Base-by-base conservation (phyloP, 2,888 invertebrate genomes). In the Eumerus sabulonum region DNA sequence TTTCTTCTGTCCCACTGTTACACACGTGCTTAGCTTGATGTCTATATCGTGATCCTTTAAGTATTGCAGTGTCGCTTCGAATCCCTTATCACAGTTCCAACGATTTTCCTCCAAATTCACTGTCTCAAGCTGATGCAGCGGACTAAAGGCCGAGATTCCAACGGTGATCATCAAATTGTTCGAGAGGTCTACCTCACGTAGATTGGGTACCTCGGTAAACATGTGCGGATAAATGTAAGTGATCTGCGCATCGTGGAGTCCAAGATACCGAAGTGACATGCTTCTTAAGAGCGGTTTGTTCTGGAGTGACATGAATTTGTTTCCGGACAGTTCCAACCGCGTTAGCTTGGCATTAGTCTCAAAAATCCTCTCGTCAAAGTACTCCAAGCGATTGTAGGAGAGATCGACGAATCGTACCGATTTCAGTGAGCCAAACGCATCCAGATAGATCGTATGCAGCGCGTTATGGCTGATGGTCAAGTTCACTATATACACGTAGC, bases 311-410 rank as follows among this genome's bases (percentile, higher is more conserved):
- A 91, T 91, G 81, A 93, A 91, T 67, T 92, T 91, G 84, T 93
- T 93, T 12, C 91, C 91, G 47, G 91, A 92, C 64, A 93, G 86
- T 84, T 93, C 92, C 0, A 93, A 85, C 51, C 89, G 89, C 17
- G 89, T 86, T 7, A 93, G 85, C 16, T 89, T 86, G 1, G 88
- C 87, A 14, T 92, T 91, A 40, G 91, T 89, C 87, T 90, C 91
- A 83, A 93, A 92, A 66, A 93, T 82, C 50, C 87, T 84, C 47
- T 86, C 86, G 76, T 89, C 88, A 36, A 93, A 87, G 72, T 90
- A 91, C 84, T 92, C 90, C 57, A 93, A 86, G 19, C 92, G 90
- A 84, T 93, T 93, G 83, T 90, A 90, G 50, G 93, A 92, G 35
- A 93, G 88, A 86, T 93, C 92, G 62, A 93, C 84, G 11, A 90